Evolutionary conservation across 1,140 invertebrate genomes (phyloP).

Genomic region (Achatina immaculata): DNA sequence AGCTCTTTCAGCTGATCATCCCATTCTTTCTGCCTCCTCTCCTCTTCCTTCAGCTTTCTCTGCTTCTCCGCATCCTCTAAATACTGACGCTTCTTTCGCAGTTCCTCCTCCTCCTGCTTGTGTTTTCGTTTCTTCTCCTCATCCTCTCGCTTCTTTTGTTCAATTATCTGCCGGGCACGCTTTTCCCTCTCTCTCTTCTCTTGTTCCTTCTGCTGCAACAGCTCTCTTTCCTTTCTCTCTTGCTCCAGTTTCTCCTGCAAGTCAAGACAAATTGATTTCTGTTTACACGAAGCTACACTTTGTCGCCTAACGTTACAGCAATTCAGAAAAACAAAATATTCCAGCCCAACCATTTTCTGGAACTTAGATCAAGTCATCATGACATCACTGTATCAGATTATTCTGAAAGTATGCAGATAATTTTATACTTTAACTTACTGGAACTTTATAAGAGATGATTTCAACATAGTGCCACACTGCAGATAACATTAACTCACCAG

Average conservation of each 20-base stretch:
- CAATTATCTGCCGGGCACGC: constrained; percentile 19
- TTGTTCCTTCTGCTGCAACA: constrained; percentile 19
- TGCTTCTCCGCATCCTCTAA: constrained; percentile 15
- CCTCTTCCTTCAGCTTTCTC: constrained; percentile 17
- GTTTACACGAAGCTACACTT: no score
- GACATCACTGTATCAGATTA: no score
- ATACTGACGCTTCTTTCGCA: neutral
- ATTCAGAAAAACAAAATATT: no score
- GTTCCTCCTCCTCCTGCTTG: constrained; percentile 27
- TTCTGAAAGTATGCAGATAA: no score
- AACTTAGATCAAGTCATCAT: no score
- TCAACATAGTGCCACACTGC: no score
- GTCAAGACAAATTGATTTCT: constrained; percentile 18
- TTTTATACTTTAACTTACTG: no score
- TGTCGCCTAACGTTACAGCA: no score
- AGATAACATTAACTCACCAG: no score
- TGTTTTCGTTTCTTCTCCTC: constrained; percentile 21
- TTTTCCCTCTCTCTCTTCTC: constrained; percentile 27
- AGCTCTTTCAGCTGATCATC: constrained; percentile 36
- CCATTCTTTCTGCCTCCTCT: constrained; percentile 29
- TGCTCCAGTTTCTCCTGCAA: constrained; percentile 36
- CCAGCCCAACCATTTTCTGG: no score
- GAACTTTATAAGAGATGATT: no score
- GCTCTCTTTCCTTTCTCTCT: constrained; percentile 35
- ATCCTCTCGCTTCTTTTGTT: constrained; percentile 31